These are phyloP conservation scores for Agrypnia vestita DNA, from an alignment of 1,140 invertebrate species.

Conservation along the genomic window DNA sequence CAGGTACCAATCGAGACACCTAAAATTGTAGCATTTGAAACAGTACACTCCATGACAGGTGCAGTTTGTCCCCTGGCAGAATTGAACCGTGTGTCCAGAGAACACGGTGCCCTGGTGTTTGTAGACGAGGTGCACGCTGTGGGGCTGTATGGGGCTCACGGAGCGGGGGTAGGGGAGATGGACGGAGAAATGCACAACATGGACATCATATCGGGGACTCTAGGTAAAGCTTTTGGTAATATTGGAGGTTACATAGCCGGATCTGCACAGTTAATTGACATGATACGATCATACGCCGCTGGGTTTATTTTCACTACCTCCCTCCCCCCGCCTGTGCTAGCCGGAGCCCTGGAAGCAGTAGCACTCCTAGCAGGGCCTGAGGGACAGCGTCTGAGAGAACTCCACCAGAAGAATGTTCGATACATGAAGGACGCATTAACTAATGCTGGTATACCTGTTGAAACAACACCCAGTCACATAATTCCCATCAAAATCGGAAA, in stretches of 20 bases:
- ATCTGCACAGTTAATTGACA: slow-evolving; percentile 87
- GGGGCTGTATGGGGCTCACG: slow-evolving; percentile 94
- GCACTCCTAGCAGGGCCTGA: slow-evolving; percentile 90
- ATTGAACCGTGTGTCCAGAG: slow-evolving; percentile 91
- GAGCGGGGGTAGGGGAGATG: slow-evolving; percentile 94
- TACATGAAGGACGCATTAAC: slow-evolving; percentile 89
- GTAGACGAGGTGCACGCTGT: slow-evolving; percentile 99
- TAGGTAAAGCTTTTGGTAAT: slow-evolving; percentile 98
- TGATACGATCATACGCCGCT: slow-evolving; percentile 94
- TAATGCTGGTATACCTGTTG: slow-evolving; percentile 89
- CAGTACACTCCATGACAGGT: slow-evolving; percentile 99
- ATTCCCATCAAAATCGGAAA: slow-evolving; percentile 96
- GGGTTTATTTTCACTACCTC: slow-evolving; percentile 99
- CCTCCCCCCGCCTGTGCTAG: slow-evolving; percentile 92
- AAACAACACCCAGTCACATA: slow-evolving; percentile 95
- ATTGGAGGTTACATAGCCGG: slow-evolving; percentile 97
- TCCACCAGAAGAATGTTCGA: slow-evolving; percentile 90
- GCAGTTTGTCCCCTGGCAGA: slow-evolving; percentile 94
- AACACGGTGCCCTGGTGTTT: slow-evolving; percentile 95
- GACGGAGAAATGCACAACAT: slow-evolving; percentile 90
- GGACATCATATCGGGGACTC: slow-evolving; percentile 97
- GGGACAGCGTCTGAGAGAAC: slow-evolving; percentile 83
- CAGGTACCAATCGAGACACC: slow-evolving; percentile 84
- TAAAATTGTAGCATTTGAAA: slow-evolving; percentile 99
- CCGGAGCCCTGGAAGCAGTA: slow-evolving; percentile 86